These are phyloP conservation scores for Samia ricini DNA, from an alignment of 1,140 invertebrate genomes.

Conservation along the genomic window DNA sequence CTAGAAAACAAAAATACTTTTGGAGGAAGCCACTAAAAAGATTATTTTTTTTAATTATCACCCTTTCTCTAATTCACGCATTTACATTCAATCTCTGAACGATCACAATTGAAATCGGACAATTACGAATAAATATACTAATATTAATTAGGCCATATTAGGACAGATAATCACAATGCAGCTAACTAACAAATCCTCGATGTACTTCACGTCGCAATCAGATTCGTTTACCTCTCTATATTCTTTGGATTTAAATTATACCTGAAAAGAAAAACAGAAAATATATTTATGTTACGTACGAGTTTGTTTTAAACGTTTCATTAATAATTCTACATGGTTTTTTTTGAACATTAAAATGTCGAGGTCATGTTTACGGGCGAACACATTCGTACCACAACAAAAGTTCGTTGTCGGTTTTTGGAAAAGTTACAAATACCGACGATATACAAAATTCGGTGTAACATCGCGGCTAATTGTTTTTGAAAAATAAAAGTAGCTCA, in stretches of 20 bases:
- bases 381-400: too few relatives aligned
- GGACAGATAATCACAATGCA: conserved; percentile 74
- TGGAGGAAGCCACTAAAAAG: neutral
- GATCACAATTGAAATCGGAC: conserved; percentile 66
- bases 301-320: too few relatives aligned
- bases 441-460: too few relatives aligned
- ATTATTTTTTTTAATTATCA: neutral
- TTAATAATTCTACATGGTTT: neutral
- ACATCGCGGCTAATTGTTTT: too few relatives aligned
- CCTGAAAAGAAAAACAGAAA: neutral
- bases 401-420: too few relatives aligned
- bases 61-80: conserved; percentile 16
- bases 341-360: neutral
- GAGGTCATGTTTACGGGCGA: too few relatives aligned
- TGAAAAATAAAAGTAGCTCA: too few relatives aligned
- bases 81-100: conserved; percentile 39
- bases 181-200: conserved; percentile 64
- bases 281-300: neutral
- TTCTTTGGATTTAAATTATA: conserved; percentile 59
- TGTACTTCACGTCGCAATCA: conserved; percentile 45
- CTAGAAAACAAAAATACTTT: neutral
- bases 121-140: conserved; percentile 68
- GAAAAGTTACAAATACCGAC: too few relatives aligned
- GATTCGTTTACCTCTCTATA: conserved; percentile 34
- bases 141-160: conserved; percentile 76